Evolutionary conservation across 1,140 invertebrate genomes (phyloP).

Genomic region (Drosophila rhopaloa): DNA sequence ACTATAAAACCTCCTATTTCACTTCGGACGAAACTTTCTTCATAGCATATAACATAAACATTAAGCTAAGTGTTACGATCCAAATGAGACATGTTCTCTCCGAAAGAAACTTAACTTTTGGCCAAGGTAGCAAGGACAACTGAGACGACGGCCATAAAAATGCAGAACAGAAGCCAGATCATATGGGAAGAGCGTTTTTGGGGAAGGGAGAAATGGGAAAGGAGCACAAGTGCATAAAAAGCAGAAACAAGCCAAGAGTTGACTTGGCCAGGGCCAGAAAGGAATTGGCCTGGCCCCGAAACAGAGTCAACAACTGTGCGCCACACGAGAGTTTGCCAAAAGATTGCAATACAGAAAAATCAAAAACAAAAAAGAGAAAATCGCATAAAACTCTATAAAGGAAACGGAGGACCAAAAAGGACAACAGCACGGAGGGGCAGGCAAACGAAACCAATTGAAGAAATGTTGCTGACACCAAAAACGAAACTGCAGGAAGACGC

Average conservation of each 20-base stretch:
- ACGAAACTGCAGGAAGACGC: conserved; percentile 64
- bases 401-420: conserved; percentile 33
- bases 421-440: conserved; percentile 12
- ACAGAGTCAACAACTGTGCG: conserved; percentile 79
- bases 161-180: conserved; percentile 63
- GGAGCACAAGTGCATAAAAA: conserved; percentile 64
- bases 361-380: conserved; percentile 9
- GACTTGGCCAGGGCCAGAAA: conserved; percentile 59
- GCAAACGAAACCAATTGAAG: conserved; percentile 77
- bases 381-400: conserved; percentile 48
- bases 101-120: conserved; percentile 22
- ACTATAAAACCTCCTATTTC: conserved; percentile 37
- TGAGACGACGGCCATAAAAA: conserved; percentile 69
- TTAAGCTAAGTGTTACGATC: conserved; percentile 76
- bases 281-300: conserved; percentile 69
- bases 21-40: conserved; percentile 15
- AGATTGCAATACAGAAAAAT: conserved; percentile 32
- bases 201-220: not conserved
- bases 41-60: conserved; percentile 50
- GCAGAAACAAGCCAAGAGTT: conserved; percentile 63
- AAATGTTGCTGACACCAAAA: conserved; percentile 79
- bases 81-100: conserved; percentile 65
- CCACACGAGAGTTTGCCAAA: conserved; percentile 46
- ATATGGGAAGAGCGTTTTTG: conserved; percentile 39
- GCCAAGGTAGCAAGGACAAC: conserved; percentile 17